phyloP scores from a whole-genome alignment of 1,140 invertebrate species.

The Ridgeia piscesae region DNA sequence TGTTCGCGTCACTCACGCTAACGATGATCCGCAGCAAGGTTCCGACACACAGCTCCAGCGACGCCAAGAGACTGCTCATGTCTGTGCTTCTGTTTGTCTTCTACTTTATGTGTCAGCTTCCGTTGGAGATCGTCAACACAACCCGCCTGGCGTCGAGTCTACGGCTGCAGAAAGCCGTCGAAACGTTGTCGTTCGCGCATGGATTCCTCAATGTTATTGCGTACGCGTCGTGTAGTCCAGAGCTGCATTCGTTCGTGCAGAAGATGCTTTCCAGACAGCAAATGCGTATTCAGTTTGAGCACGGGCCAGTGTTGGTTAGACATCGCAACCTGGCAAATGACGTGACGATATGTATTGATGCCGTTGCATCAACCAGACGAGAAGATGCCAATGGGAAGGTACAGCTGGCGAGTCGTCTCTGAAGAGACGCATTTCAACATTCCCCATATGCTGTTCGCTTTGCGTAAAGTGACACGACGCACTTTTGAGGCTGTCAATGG shows the following conservation, averaged over 20 bases:
- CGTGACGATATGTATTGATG: not conserved
- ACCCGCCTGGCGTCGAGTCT: not conserved
- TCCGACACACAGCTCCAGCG: not conserved
- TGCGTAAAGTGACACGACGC: not conserved
- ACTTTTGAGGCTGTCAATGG: not conserved
- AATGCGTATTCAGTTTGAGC: not conserved
- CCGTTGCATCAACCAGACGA: not conserved
- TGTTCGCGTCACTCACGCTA: not conserved
- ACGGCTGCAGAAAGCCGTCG: not conserved
- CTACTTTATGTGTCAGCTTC: not conserved
- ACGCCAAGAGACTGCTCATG: not conserved
- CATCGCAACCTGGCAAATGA: not conserved
- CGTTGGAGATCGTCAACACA: not conserved
- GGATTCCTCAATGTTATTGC: slow-evolving; percentile 10
- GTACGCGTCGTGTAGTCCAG: not conserved
- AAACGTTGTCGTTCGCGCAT: not conserved
- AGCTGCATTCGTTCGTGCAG: not conserved
- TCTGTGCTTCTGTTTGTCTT: not conserved
- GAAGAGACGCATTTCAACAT: not conserved
- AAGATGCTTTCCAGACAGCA: not conserved
- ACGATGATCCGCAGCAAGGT: not conserved
- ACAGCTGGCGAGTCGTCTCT: not conserved
- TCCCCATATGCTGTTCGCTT: not conserved
- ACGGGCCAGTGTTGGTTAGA: not conserved
- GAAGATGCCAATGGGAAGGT: not conserved